Conservation (phyloP, 2,113 vertebrate species). For the Gadus chalcogrammus region DNA sequence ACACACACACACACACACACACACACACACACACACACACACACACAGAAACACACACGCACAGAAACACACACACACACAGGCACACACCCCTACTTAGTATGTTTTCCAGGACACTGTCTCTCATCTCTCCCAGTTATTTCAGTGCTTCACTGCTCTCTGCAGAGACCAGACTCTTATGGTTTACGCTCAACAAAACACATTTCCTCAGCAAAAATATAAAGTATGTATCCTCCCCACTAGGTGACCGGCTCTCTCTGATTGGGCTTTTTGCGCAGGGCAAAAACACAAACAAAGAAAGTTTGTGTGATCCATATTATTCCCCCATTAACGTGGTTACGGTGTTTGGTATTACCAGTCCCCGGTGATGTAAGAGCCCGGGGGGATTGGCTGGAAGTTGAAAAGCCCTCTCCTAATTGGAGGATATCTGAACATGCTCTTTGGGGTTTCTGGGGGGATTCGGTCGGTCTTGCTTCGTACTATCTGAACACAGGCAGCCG, state of each 20-base stretch:
- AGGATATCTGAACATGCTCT: slow-evolving; percentile 25
- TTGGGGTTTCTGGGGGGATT: slow-evolving; percentile 22
- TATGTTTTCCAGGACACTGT: slow-evolving; percentile 25
- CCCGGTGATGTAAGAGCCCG: not conserved
- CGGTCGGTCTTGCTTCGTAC: no score
- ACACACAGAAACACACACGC: slow-evolving; percentile 19
- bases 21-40: not conserved
- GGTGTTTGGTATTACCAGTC: slow-evolving; percentile 1
- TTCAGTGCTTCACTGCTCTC: slow-evolving; percentile 37
- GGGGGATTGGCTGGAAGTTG: not conserved
- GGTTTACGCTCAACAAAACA: slow-evolving; percentile 16
- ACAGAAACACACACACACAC: slow-evolving; percentile 15
- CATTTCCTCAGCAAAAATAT: not conserved
- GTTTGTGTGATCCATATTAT: not conserved
- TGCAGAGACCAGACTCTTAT: slow-evolving; percentile 41
- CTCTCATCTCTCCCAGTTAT: slow-evolving; percentile 23
- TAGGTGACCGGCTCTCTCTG: not conserved
- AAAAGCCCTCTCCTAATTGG: slow-evolving; percentile 37
- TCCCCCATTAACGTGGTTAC: not conserved
- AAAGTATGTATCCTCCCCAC: not conserved
- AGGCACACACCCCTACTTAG: slow-evolving; percentile 18
- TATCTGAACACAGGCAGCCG: slow-evolving; percentile 39
- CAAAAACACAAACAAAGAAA: not conserved
- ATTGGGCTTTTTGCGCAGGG: not conserved
- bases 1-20: slow-evolving; percentile 13